Base-by-base conservation (phyloP, 2,888 invertebrate genomes). In the Allacma fusca region DNA sequence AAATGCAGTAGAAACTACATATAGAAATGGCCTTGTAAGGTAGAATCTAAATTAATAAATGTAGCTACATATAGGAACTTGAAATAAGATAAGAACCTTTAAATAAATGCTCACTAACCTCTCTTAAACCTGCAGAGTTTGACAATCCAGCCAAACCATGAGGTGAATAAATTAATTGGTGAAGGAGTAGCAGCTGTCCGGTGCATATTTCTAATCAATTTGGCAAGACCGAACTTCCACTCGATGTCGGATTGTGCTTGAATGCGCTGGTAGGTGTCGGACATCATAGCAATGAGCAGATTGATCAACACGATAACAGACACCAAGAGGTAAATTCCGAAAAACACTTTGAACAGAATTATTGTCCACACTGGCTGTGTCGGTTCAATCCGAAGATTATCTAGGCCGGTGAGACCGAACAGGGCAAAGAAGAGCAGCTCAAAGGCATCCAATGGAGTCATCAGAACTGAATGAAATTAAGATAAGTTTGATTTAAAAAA, bases 201-300 rank as follows among this genome's bases (percentile, higher is more conserved):
- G 88, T 98, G 98, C 98, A 99, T 99, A 86, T 97, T 97, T 83
- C 98, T 90, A 86, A 99, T 97, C 86, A 99, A 90, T 88, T 99
- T 99, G 75, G 98, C 98, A 85, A 99, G 88, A 34, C 99, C 98
- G 87, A 97, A 99, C 88, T 99, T 99, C 99, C 99, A 99, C 88
- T 99, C 99, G 85, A 97, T 98, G 88, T 99, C 99, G 67, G 98
- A 98, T 91, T 98, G 98, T 50, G 98, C 98, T 92, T 99, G 89
- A 86, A 98, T 98, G 87, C 97, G 92, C 88, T 98, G 98, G 89
- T 99, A 98, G 86, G 98, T 98, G 91, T 98, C 98, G 89, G 97
- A 97, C 97, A 98, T 98, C 98, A 98, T 98, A 90, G 98, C 98
- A 91, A 98, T 98, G 88, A 98, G 93, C 87, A 98, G 92, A 89